Conservation (phyloP, 37 sponge, comb jelly and placozoan genomes). For the Hexactinellida sp. region DNA sequence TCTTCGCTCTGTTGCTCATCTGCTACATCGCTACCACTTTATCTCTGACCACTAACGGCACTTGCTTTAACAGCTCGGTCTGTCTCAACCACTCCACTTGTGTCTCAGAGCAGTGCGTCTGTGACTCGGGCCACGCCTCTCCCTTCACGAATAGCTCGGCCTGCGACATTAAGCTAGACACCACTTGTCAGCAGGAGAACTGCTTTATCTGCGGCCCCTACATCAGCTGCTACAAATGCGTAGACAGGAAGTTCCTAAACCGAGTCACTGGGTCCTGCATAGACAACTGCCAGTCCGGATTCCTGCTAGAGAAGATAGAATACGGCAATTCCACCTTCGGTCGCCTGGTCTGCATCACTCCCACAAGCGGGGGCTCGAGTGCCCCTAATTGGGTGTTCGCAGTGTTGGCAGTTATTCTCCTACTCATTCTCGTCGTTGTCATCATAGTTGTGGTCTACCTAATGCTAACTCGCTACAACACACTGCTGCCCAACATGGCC, state of each 20-base stretch:
- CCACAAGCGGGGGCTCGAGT: not conserved
- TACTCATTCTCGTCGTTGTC: not conserved
- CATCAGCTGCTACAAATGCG: not conserved
- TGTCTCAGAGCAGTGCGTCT: not conserved
- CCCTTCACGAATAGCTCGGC: not conserved
- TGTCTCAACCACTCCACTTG: not conserved
- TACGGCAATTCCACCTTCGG: not conserved
- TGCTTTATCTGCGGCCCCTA: not conserved
- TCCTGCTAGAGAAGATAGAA: not conserved
- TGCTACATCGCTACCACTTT: too few relatives aligned
- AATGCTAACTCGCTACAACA: constrained; percentile 22
- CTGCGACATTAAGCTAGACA: not conserved
- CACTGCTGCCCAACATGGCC: not conserved
- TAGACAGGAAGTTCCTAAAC: not conserved
- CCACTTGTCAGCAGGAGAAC: not conserved
- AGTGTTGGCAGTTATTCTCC: constrained; percentile 18
- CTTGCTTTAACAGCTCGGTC: not conserved
- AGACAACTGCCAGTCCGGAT: not conserved
- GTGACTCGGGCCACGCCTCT: not conserved
- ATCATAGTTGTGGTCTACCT: not conserved
- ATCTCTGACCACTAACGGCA: not conserved
- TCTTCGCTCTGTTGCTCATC: too few relatives aligned
- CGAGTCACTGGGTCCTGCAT: not conserved
- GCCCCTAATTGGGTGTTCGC: constrained; percentile 23
- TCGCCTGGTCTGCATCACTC: not conserved